A percentile compares a stretch with the other conserved stretches of the same genome.
Evolutionary conservation across 2,797 vertebrate genomes (phyloP).

Genomic region (Enteromius argenteus): DNA sequence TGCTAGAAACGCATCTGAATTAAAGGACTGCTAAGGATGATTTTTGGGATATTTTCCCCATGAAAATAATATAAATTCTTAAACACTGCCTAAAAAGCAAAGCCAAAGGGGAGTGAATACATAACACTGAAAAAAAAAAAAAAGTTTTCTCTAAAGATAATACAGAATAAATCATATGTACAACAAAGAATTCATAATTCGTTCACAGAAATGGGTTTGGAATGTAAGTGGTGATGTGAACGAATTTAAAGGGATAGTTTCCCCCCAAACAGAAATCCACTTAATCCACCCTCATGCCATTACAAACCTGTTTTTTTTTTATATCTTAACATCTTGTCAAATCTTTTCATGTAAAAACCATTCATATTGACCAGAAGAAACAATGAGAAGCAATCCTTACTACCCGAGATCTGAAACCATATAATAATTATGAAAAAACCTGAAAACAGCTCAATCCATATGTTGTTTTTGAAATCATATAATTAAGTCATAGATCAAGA

Average conservation of each 20-base stretch:
- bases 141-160: neutral
- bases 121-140: neutral
- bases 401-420: neutral
- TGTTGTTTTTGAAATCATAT: too few relatives aligned
- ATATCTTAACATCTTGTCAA: neutral
- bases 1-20: constrained; percentile 48
- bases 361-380: neutral
- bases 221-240: constrained; percentile 20
- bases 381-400: neutral
- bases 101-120: neutral
- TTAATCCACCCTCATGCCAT: neutral
- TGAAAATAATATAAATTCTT: constrained; percentile 4
- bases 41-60: constrained; percentile 2
- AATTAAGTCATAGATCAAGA: neutral
- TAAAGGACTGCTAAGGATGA: neutral
- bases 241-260: neutral
- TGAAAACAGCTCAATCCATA: neutral
- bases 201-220: neutral
- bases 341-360: neutral
- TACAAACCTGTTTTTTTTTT: neutral
- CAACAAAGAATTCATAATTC: constrained; percentile 9
- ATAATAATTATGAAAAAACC: neutral
- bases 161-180: constrained; percentile 20
- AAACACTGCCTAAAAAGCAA: constrained; percentile 16
- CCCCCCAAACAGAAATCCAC: neutral